phyloP scores from a whole-genome alignment of 1,140 invertebrate species.

The Thaumetopoea pityocampa region DNA sequence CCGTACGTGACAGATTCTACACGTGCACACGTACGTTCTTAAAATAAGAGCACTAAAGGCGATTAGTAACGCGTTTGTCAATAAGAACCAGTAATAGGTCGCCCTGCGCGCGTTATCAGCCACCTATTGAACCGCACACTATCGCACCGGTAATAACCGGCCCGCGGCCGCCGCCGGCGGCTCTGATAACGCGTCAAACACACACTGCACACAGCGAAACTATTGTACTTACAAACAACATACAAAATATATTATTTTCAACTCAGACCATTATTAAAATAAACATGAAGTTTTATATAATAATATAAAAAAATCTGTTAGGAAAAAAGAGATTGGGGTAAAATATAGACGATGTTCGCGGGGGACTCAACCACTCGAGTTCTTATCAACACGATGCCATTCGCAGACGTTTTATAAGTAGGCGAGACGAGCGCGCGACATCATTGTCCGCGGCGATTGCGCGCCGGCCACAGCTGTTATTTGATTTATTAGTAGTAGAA shows the following conservation, averaged over 20 bases:
- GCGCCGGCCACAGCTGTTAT: constrained; percentile 37
- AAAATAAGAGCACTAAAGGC: constrained; percentile 5
- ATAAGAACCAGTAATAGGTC: constrained; percentile 52
- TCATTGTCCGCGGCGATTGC: constrained; percentile 52
- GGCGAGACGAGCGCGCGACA: constrained; percentile 37
- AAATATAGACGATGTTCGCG: constrained; percentile 41
- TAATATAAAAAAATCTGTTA: no score
- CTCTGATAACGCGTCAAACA: constrained; percentile 59
- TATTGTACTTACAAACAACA: constrained; percentile 1
- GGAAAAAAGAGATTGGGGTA: background rate
- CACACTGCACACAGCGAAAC: constrained; percentile 9
- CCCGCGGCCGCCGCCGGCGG: constrained; percentile 61
- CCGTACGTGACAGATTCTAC: constrained; percentile 2
- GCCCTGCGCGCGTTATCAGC: constrained; percentile 54
- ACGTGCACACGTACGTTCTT: constrained; percentile 11
- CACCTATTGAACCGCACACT: constrained; percentile 68
- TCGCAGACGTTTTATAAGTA: constrained; percentile 69
- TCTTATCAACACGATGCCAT: constrained; percentile 63
- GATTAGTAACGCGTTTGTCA: constrained; percentile 19
- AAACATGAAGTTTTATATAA: no score
- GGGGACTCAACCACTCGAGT: constrained; percentile 53
- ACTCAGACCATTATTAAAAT: no score
- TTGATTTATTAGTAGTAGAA: constrained; percentile 5
- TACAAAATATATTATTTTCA: no score
- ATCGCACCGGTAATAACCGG: constrained; percentile 67